Conservation (phyloP, 2,888 invertebrate species). For the Scaptomyza tumidula region DNA sequence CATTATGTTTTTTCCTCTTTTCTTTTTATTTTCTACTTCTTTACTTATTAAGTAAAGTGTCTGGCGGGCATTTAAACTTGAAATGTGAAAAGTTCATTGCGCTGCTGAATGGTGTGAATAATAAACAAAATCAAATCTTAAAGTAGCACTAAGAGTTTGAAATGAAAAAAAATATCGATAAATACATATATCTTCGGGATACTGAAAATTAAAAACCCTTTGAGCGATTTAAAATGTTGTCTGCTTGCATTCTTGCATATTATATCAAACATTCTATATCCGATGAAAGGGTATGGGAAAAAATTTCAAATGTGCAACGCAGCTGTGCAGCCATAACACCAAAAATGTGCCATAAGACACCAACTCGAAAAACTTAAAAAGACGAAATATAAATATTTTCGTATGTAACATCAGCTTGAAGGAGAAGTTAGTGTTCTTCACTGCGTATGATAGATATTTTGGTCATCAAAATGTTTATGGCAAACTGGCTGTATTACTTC, state of each 20-base stretch:
- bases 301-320: slow-evolving; percentile 4
- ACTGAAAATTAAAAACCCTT: too few species aligned
- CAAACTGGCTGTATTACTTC: slow-evolving; percentile 4
- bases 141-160: slow-evolving; percentile 24
- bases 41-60: slow-evolving; percentile 74
- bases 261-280: neutral
- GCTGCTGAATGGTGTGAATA: slow-evolving; percentile 62
- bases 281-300: neutral
- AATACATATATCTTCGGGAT: neutral
- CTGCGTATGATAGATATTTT: slow-evolving; percentile 37
- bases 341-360: slow-evolving; percentile 8
- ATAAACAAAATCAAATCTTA: slow-evolving; percentile 33
- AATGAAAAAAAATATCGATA: neutral
- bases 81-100: slow-evolving; percentile 75
- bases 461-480: slow-evolving; percentile 38
- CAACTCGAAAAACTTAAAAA: neutral
- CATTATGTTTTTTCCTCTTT: slow-evolving; percentile 14
- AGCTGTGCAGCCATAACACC: slow-evolving; percentile 20
- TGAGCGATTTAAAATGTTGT: too few species aligned
- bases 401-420: neutral
- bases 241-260: neutral
- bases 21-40: slow-evolving; percentile 19
- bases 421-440: neutral
- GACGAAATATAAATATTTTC: slow-evolving; percentile 10
- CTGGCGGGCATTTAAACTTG: slow-evolving; percentile 75